Percentiles rank a stretch among this genome's conserved stretches.
phyloP scores from a whole-genome alignment of 2,888 invertebrate species.

The Phengaris arion region DNA sequence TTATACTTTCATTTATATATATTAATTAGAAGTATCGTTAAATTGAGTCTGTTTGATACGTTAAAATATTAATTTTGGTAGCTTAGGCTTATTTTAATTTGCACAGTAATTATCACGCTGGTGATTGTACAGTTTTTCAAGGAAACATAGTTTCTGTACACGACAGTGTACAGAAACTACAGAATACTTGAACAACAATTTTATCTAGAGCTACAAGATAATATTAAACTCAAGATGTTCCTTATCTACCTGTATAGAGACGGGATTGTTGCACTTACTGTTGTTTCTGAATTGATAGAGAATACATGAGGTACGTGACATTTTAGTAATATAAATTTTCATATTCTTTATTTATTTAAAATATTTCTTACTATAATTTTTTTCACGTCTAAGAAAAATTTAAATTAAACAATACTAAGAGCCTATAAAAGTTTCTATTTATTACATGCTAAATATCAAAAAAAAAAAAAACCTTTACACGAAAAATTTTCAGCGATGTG shows the following conservation, averaged over 20 bases:
- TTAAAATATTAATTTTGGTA: background rate
- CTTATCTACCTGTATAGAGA: slow-evolving; percentile 53
- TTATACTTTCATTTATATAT: too few species aligned
- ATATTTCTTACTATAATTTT: background rate
- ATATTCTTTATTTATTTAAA: background rate
- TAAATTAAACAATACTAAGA: too few species aligned
- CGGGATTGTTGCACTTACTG: slow-evolving; percentile 40
- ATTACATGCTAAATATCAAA: background rate
- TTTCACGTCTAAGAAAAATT: background rate
- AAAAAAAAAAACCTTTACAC: background rate
- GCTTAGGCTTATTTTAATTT: too few species aligned
- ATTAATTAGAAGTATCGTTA: background rate
- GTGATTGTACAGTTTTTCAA: slow-evolving; percentile 11
- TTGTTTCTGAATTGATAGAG: slow-evolving; percentile 49
- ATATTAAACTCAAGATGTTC: slow-evolving; percentile 59
- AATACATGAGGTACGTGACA: slow-evolving; percentile 52
- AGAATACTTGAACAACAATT: slow-evolving; percentile 24
- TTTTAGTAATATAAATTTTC: slow-evolving; percentile 18
- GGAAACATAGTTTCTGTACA: slow-evolving; percentile 18
- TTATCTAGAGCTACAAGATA: slow-evolving; percentile 44
- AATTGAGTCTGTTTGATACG: background rate
- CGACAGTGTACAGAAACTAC: too few species aligned
- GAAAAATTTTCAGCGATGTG: slow-evolving; percentile 57
- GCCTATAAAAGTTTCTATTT: too few species aligned
- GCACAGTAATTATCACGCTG: background rate